Conservation (phyloP, 1,140 invertebrate species). For the Brachystomella parvula region DNA sequence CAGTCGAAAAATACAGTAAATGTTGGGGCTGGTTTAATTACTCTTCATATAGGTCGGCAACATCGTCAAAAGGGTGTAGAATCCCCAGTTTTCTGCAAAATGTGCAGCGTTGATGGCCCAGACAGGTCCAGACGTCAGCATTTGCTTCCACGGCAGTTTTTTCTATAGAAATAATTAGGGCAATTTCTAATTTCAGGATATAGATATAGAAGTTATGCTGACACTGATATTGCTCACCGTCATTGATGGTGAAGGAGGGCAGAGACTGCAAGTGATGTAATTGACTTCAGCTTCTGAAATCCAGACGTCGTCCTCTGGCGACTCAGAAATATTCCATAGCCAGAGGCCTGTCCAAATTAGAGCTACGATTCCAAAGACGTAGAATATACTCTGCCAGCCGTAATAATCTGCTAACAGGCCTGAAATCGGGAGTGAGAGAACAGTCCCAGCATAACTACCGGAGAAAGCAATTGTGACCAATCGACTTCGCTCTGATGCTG, state of each 20-base stretch:
- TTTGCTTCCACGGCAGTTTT: slow-evolving; percentile 65
- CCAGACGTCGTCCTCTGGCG: slow-evolving; percentile 63
- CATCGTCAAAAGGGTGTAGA: slow-evolving; percentile 48
- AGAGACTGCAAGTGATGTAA: slow-evolving; percentile 57
- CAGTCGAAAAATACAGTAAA: background rate
- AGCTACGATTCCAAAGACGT: slow-evolving; percentile 61
- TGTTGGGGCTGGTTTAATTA: slow-evolving; percentile 40
- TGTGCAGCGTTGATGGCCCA: slow-evolving; percentile 86
- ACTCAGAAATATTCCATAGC: slow-evolving; percentile 61
- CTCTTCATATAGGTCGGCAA: slow-evolving; percentile 84
- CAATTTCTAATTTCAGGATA: background rate
- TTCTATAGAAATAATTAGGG: slow-evolving; percentile 15
- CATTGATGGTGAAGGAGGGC: slow-evolving; percentile 19
- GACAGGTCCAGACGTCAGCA: slow-evolving; percentile 72
- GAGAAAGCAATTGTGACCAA: slow-evolving; percentile 70
- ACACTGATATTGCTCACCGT: background rate
- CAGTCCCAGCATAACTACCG: slow-evolving; percentile 72
- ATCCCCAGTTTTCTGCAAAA: slow-evolving; percentile 90
- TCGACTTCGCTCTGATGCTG: slow-evolving; percentile 67
- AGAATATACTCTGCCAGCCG: slow-evolving; percentile 82
- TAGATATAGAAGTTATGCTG: no score
- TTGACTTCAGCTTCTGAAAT: slow-evolving; percentile 66
- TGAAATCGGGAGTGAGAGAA: slow-evolving; percentile 66
- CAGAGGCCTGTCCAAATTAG: slow-evolving; percentile 63
- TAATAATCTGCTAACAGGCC: slow-evolving; percentile 60